Evolutionary conservation across 2,888 invertebrate genomes (phyloP).

Genomic region (Melanostoma scalare): DNA sequence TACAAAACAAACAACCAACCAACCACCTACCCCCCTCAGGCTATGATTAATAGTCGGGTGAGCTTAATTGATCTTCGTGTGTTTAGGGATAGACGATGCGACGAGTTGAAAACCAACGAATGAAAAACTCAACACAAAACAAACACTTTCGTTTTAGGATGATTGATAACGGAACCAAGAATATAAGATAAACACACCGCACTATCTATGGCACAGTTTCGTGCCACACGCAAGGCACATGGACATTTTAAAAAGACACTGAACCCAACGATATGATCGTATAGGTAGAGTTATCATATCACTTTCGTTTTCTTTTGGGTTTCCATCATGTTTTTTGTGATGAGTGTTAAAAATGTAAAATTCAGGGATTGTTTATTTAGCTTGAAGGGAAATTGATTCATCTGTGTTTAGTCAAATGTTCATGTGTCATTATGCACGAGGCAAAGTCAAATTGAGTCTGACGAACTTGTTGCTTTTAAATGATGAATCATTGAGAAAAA

Average conservation of each 20-base stretch:
- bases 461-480: not conserved
- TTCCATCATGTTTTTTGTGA: no score
- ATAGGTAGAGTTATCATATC: no score
- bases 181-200: conserved; percentile 8
- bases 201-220: conserved; percentile 48
- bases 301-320: no score
- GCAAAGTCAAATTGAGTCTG: no score
- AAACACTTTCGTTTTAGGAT: conserved; percentile 41
- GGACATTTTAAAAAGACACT: conserved; percentile 16
- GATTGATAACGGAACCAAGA: conserved; percentile 41
- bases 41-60: conserved; percentile 23
- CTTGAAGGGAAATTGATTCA: not conserved
- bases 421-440: not conserved
- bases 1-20: not conserved
- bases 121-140: conserved; percentile 30
- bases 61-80: conserved; percentile 31
- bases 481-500: not conserved
- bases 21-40: not conserved
- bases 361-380: no score
- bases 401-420: not conserved
- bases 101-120: conserved; percentile 6
- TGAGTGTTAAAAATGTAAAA: no score
- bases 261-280: not conserved
- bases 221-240: conserved; percentile 34
- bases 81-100: not conserved